Base-by-base conservation (phyloP, 2,888 invertebrate species). In the Polietes domitor region DNA sequence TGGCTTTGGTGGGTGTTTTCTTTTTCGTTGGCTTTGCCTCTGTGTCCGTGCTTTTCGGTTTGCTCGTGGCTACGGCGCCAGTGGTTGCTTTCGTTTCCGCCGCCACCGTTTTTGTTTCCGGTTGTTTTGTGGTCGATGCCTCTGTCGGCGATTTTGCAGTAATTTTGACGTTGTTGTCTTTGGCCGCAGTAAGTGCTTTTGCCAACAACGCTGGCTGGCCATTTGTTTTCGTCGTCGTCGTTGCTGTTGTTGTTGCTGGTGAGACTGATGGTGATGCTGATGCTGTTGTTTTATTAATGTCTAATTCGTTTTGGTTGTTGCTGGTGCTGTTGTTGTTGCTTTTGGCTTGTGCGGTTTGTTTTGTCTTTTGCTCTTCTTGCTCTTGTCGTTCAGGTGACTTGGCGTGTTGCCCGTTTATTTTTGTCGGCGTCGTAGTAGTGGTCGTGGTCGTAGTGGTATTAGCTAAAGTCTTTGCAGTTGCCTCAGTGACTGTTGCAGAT, bases 371-470 rank as follows among this genome's bases (percentile, higher is more conserved):
- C 85, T 85, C 87, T 85, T 83, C 90, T 88, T 63, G 85, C 86
- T 86, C 85, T 83, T 86, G 86, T 85, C 86, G 87, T 90, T 90
- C 92, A 90, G 91, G 90, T 92, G 90, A 91, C 92, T 91, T 93
- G 92, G 89, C 90, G 86, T 73, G 80, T 82, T 88, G 91, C 92
- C 92, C 91, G 89, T 83, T 85, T 88, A 89, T 90, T 92, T 91
- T 91, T 92, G 92, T 91, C 88, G 89, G 87, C 87, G 87, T 88
- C 87, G 87, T 85, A 84, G 84, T 86, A 87, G 87, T 87, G 80
- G 63, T 75, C 55, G 86, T 83, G 79, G 87, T 80, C 82, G 87
- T 78, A 79, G 86, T 28, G 70, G 86, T 21, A 71, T 37, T 37
- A 3, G 83, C 41, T 43, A 9, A 10, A 47, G 68, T 74, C 70